phyloP scores from a whole-genome alignment of 2,888 invertebrate genomes.

The Siphonodentalium dalli region DNA sequence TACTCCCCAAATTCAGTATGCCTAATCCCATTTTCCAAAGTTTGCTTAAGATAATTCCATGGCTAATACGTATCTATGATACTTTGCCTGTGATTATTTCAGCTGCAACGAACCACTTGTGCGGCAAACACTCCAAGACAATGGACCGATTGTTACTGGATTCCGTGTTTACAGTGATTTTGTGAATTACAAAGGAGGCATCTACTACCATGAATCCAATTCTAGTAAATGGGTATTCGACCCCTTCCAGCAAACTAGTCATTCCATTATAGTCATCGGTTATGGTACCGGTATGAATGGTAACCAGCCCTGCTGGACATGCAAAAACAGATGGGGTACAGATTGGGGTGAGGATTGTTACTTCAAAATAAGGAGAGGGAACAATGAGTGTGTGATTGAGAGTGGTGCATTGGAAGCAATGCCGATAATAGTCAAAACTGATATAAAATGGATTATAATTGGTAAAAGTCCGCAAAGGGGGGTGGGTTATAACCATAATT shows the following conservation, averaged over 20 bases:
- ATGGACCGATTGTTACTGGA: constrained; percentile 67
- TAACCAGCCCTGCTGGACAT: constrained; percentile 63
- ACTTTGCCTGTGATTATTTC: no score
- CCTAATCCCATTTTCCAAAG: no score
- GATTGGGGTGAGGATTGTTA: constrained; percentile 62
- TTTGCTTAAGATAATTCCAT: no score
- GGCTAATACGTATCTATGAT: no score
- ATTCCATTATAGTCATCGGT: constrained; percentile 68
- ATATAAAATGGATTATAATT: no score
- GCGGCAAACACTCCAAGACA: constrained; percentile 64
- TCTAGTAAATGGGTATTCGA: constrained; percentile 61
- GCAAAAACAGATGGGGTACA: constrained; percentile 65
- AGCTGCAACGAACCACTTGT: constrained; percentile 67
- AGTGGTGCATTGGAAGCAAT: constrained; percentile 61
- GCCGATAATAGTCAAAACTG: no score
- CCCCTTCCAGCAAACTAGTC: constrained; percentile 67
- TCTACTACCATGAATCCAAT: constrained; percentile 66
- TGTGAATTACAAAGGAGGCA: constrained; percentile 61
- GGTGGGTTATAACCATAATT: no score
- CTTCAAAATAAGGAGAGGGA: constrained; percentile 61
- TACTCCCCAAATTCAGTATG: no score
- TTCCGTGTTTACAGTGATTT: constrained; percentile 67
- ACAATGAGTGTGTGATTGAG: constrained; percentile 64
- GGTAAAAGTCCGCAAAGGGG: no score
- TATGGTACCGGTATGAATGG: constrained; percentile 63